Base-by-base conservation (phyloP, 2,113 vertebrate genomes). In the Egretta garzetta region DNA sequence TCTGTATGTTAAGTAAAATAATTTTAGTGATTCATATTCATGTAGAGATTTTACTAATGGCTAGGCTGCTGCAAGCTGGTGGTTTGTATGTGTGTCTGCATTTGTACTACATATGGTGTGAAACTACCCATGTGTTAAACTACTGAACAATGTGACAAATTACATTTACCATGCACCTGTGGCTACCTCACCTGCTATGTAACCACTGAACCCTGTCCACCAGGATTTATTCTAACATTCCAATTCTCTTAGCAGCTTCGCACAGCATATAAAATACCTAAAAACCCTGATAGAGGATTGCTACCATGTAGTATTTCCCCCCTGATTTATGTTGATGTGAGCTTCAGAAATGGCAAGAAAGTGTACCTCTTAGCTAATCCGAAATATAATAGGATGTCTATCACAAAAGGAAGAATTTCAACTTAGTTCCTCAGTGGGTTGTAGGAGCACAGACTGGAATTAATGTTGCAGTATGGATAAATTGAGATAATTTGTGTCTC, bases 101-200 rank as follows among this genome's bases (percentile, higher is more conserved):
- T 91, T 96, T 94, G 66, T 83, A 32, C 43, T 93, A 72, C 93
- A 86, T 88, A 87, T 76, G 80, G 95, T 66, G 87, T 91, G 95
- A 86, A 95, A 94, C 91, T 77, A 90, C 64, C 70, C 93, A 86
- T 93, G 97, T 93, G 93, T 94, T 95, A 96, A 96, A 95, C 87
- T 71, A 71, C 77, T 88, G 86, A 96, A 97, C 93, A 95, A 93
- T 91, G 81, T 96, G 94, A 96, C 97, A 97, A 95, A 97, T 96
- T 96, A 66, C 89, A 97, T 96, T 94, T 95, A 90, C 90, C 74
- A 80, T 76, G 87, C 94, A 97, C 94, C 95, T 96, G 96, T 96
- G 95, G 81, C 89, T 96, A 82, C 63, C 71, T 97, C 93, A 94
- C 94, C 93, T 96, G 91, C 52, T 96, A 95, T 76, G 80, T 83